Base-by-base conservation (phyloP, 2,113 vertebrate species). In the Coryphaenoides rupestris region DNA sequence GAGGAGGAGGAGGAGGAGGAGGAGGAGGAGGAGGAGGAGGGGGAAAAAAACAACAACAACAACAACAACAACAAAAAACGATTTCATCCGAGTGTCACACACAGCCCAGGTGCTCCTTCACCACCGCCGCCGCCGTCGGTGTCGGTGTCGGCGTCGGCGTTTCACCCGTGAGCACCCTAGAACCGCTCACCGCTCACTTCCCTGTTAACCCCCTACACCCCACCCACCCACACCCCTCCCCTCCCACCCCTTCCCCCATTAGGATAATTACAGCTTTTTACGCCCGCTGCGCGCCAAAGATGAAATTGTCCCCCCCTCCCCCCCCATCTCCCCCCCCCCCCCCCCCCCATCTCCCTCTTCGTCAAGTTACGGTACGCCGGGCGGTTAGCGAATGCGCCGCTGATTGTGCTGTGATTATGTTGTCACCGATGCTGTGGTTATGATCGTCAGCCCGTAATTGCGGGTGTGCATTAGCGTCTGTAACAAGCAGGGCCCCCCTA, bases 381-480 rank as follows among this genome's bases (percentile, higher is more conserved):
- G 87, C 89, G 85, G 80, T n/a, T 69, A 76, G 81, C 84, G 85
- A 89, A 86, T 87, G 65, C 72, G 77, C 83, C 84, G 73, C 75
- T 87, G 86, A 88, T 89, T 89, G 87, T 87, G 78, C 86, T 80
- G 77, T 90, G 87, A 90, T 90, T 86, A 88, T 89, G 80, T 86
- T 89, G 89, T 91, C 87, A 88, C 79, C 87, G 79, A 84, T 88
- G 86, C 83, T 85, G 74, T 90, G 88, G 89, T 90, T 89, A 87
- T 86, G 83, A 89, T 82, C 70, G 77, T n/a, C n/a, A n/a, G n/a
- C 64, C 76, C 65, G 21, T 86, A 89, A 87, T 88, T 89, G 66
- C 68, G 66, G 69, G 87, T 84, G 83, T 86, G 84, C 80, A 85
- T 89, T 86, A 88, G 84, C 79, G 78, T 73, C 77, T n/a, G n/a